Evolutionary conservation across 2,113 vertebrate genomes (phyloP).

Genomic region (Chaetura pelagica): DNA sequence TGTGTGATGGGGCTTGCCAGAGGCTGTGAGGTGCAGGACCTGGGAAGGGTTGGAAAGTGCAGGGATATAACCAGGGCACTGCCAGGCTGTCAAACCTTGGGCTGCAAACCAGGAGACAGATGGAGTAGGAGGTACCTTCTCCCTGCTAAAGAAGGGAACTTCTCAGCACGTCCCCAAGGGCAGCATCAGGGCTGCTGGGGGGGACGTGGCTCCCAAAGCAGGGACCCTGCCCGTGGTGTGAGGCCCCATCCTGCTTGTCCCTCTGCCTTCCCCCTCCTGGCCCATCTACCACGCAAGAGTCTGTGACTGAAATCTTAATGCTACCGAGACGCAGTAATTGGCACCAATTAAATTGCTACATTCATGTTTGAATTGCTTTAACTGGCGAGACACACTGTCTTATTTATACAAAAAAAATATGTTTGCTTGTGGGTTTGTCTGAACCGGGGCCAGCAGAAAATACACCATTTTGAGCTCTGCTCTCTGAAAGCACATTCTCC

Average conservation of each 20-base stretch:
- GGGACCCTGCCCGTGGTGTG: neutral
- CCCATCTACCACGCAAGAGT: neutral
- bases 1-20: neutral
- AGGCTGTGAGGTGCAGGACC: neutral
- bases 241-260: neutral
- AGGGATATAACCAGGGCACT: neutral
- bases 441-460: constrained; percentile 68
- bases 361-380: constrained; percentile 81
- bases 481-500: neutral
- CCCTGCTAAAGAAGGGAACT: neutral
- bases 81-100: neutral
- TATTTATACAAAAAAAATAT: constrained; percentile 78
- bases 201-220: neutral
- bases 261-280: constrained; percentile 27
- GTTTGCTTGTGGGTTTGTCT: constrained; percentile 78
- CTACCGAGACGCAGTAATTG: constrained; percentile 70
- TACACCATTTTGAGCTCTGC: neutral
- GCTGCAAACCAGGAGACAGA: neutral
- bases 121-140: neutral
- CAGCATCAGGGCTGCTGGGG: neutral
- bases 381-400: constrained; percentile 80
- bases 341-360: constrained; percentile 80
- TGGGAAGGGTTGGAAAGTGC: neutral
- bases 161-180: neutral
- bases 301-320: constrained; percentile 76